Conservation (phyloP, 2,888 invertebrate species). For the Dorcus hopei region DNA sequence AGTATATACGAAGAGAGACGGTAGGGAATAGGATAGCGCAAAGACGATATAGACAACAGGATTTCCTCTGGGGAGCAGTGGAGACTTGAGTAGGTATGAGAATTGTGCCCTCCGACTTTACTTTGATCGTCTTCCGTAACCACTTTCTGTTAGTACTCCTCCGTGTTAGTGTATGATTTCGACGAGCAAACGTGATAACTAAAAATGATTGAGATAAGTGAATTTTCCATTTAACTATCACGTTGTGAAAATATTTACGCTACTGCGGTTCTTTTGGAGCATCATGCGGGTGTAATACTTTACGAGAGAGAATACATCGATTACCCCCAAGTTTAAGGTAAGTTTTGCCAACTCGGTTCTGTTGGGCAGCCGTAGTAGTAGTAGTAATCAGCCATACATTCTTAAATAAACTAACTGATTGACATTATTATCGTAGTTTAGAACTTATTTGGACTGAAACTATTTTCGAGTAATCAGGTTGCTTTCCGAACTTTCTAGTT, state of each 20-base stretch:
- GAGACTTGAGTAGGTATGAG: not conserved
- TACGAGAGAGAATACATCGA: no score
- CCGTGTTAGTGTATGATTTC: not conserved
- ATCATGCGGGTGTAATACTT: no score
- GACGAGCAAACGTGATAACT: not conserved
- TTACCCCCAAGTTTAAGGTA: no score
- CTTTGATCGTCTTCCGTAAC: constrained; percentile 1
- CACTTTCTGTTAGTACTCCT: not conserved
- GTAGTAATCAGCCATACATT: not conserved
- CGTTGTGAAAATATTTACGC: no score
- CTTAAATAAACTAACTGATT: constrained; percentile 1
- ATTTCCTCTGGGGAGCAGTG: not conserved
- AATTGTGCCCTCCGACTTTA: not conserved
- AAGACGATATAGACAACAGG: not conserved
- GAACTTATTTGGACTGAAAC: not conserved
- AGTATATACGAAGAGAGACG: no score
- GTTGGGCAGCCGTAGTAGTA: no score
- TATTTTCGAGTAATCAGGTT: no score
- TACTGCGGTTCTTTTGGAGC: no score
- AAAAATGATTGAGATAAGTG: not conserved
- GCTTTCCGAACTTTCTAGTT: no score
- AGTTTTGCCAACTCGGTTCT: no score
- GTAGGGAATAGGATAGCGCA: not conserved
- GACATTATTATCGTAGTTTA: not conserved
- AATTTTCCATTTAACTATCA: no score